Evolutionary conservation across 2,113 vertebrate species (phyloP), one percentile per base, ranked within the genome.

Genomic region (Neofelis nebulosa): DNA sequence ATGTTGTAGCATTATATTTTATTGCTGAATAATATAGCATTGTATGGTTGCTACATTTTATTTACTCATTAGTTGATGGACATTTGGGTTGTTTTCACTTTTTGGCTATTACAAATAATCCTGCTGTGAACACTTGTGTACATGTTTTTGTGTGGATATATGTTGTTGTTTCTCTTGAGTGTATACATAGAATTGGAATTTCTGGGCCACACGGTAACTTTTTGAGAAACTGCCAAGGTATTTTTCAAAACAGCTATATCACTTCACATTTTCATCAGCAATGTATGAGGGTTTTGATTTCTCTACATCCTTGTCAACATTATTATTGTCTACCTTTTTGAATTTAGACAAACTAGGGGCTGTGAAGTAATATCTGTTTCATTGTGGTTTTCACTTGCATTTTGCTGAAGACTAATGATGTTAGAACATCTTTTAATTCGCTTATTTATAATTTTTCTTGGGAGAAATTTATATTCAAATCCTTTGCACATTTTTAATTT

Each of bases 401-500:
- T 94, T 82, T 21, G 48, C 48, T 91, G 76, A 85, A 52, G 31
- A 61, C 57, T 78, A 78, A 61, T 50, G 61, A 83, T 63, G 41
- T 79, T 69, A 69, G 85, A 84, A 29, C 31, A 79, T 85, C 65
- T 93, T 68, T 89, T 93, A 27, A 69, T 29, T 73, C 31, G 2
- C 15, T 87, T 94, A 45, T 71, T 84, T 13, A 0, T 84, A 78
- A 57, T 25, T 93, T 79, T 82, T 92, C 33, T 89, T 18, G 63
- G 61, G 71, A 84, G 79, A 90, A 90, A 94, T 79, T 79, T 79
- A n/a, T 79, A 41, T 88, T 91, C 36, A 78, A 21, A 61, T 82
- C 21, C 33, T 96, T 88, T 76, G 9, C 29, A 65, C 23, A n/a
- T 89, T 71, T 87, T 94, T 48, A 41, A 88, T 85, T 95, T 63